Base-by-base conservation (phyloP, 2,113 vertebrate genomes). In the Carassius carassius region DNA sequence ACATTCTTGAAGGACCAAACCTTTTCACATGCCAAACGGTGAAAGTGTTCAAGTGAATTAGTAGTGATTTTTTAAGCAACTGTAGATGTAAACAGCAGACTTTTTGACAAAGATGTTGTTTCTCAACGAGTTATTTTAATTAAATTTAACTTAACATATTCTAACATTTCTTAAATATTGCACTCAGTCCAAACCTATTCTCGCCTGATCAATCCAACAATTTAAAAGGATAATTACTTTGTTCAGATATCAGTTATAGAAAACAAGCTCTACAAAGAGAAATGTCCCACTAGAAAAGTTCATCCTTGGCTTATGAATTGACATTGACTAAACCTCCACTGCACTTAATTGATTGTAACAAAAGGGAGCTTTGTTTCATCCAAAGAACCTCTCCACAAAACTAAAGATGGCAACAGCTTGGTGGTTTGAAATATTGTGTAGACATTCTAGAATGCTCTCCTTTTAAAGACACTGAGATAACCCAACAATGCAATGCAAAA, bases 141-240 rank as follows among this genome's bases (percentile, higher is more conserved):
- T 2, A 6, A 44, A 44, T 47, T 2, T 47, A 47, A 47, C 44
- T 19, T 19, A 54, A 49, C 47, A 14, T 49, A 14, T 16, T 51
- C 49, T 51, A 51, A 17, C 1, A 54, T 54, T 54, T 54, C 51
- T 54, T 19, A 54, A 23, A 60, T 32, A 67, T 32, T 3, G 19
- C 19, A 72, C 3, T 37, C 10, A 14, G 29, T 21, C 29, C 51
- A 21, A 77, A 58, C 10, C 70, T 67, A 21, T 29, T 72, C 84
- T 16, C 13, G 62, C 51, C 8, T 83, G 63, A 72, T 83, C 13
- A 86, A 86, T 83, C 9, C 35, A 82, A 47, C 44, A 35, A n/a
- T 49, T 29, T 6, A 17, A 54, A 7, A 54, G 16, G 17, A 54
- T 54, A 54, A 54, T 54, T 14, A 49, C 65, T 63, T 29, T 8